Evolutionary conservation across 1,140 invertebrate species (phyloP).

Genomic region (Homalodisca vitripennis): DNA sequence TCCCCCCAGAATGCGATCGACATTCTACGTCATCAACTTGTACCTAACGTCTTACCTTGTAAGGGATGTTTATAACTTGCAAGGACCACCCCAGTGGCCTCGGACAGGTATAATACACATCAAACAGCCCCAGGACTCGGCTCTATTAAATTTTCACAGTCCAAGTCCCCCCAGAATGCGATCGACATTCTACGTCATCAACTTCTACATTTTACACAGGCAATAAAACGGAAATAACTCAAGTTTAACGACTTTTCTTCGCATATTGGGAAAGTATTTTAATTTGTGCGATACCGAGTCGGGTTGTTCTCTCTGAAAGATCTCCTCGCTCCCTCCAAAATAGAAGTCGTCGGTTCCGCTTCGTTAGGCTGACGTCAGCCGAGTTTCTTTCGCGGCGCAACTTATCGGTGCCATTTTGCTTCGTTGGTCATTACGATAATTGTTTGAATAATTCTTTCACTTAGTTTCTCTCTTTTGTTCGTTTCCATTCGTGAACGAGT

Average conservation of each 20-base stretch:
- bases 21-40: no score
- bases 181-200: no score
- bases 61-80: no score
- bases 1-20: no score
- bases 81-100: no score
- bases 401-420: constrained; percentile 17
- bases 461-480: not conserved
- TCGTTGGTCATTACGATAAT: constrained; percentile 25
- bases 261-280: not conserved
- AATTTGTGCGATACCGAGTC: not conserved
- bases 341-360: constrained; percentile 1
- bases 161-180: not conserved
- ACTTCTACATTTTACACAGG: not conserved
- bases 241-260: no score
- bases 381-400: not conserved
- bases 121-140: no score
- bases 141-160: not conserved
- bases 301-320: not conserved
- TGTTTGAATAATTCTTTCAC: constrained; percentile 12
- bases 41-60: no score
- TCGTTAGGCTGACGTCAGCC: not conserved
- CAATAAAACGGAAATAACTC: not conserved
- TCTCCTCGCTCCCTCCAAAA: not conserved
- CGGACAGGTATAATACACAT: no score
- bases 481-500: no score